Evolutionary conservation across 2,888 invertebrate genomes (phyloP), one percentile per base, ranked within the genome.

Genomic region (Hirtodrosophila confusa): DNA sequence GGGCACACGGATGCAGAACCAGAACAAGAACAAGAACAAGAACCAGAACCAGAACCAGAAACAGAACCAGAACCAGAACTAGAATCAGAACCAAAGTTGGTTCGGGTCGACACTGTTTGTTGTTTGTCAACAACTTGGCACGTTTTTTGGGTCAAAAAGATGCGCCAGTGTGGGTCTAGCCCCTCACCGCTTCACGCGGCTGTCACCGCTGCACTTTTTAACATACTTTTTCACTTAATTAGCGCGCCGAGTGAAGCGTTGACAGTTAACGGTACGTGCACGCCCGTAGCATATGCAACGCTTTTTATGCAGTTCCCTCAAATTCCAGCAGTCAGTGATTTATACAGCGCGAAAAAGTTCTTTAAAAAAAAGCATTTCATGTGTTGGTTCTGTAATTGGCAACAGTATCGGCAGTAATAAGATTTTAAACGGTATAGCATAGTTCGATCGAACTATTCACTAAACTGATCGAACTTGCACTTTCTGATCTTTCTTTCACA

Each of bases 161-260:
- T 73, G 78, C 64, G 44, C 10, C 54, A 39, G 39, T 50, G 43
- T 37, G 53, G 17, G 44, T 10, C 23, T 36, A 5, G 5, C 43
- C 8, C 27, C 1, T 12, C 31, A 11, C 27, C 36, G 35, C 35
- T 24, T 35, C 35, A 9, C 8, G n/a, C 4, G 10, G 24, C 24
- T 12, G 1, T 7, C 24, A 8, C 11, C 7, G 33, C 67, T 49
- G 76, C 72, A 79, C 40, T 79, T 75, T 78, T 76, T 70, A 85
- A 85, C 83, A 77, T 71, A 82, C 82, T 84, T 85, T 85, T 82
- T 86, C 86, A 85, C 85, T 85, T 85, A 85, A 85, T 85, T 85
- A 86, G 84, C 86, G 71, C 84, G 70, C 64, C 68, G 82, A 82
- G 77, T 79, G 82, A 82, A 79, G 79, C 75, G 84, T 66, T 75